These are phyloP conservation scores for Eupithecia subfuscata DNA, from an alignment of 2,888 invertebrate genomes.

Conservation along the genomic window DNA sequence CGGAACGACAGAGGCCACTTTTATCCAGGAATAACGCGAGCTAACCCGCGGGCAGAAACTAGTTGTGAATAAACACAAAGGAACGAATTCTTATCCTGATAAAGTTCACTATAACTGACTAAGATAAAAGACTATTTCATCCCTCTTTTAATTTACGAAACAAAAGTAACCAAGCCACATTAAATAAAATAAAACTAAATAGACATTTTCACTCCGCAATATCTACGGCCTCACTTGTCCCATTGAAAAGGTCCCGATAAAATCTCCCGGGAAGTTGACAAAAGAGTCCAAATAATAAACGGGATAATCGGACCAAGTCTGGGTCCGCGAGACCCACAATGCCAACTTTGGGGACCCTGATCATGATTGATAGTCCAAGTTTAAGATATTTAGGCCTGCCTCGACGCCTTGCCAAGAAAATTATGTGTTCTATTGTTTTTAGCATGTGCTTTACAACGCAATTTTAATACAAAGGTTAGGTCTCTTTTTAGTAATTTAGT, in stretches of 20 bases:
- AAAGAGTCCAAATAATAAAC: conserved; percentile 47
- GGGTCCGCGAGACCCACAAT: conserved; percentile 35
- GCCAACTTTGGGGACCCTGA: conserved; percentile 43
- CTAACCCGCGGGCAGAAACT: background rate
- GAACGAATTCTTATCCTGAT: background rate
- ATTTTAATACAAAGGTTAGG: background rate
- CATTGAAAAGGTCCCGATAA: conserved; percentile 44
- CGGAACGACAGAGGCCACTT: background rate
- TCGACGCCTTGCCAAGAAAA: conserved; percentile 36
- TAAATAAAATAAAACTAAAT: conserved; percentile 5
- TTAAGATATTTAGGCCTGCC: conserved; percentile 33
- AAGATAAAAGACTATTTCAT: background rate
- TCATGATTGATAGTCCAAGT: conserved; percentile 47
- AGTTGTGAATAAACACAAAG: background rate
- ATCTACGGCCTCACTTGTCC: conserved; percentile 23
- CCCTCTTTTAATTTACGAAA: background rate
- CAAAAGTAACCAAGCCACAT: background rate
- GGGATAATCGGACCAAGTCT: conserved; percentile 42
- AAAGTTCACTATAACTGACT: background rate
- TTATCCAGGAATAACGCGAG: background rate
- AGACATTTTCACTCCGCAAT: conserved; percentile 16
- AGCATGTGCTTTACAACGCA: background rate
- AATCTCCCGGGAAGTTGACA: conserved; percentile 43
- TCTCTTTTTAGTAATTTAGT: no score
- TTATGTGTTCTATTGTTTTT: conserved; percentile 45